A percentile compares a stretch with the other conserved stretches of the same genome.
Conservation (phyloP, 2,888 invertebrate species). For the Seira sanloemensis region DNA sequence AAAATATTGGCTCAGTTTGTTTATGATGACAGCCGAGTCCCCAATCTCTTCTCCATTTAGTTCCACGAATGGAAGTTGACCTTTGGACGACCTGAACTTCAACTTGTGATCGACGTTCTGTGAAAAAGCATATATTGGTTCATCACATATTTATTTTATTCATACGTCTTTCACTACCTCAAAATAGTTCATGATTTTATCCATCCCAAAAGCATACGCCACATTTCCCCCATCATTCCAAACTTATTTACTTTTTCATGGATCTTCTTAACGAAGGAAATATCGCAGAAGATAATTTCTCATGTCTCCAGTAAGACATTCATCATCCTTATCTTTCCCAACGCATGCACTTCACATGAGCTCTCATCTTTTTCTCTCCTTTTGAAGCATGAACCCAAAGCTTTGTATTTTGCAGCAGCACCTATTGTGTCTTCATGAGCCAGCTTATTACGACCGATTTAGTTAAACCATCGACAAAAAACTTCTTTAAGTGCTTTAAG, state of each 20-base stretch:
- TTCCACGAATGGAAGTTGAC: constrained; percentile 95
- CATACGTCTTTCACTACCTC: not conserved
- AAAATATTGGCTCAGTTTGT: constrained; percentile 88
- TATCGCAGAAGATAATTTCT: constrained; percentile 36
- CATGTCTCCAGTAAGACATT: constrained; percentile 25
- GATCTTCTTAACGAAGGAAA: constrained; percentile 40
- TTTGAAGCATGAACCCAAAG: no score
- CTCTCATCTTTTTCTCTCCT: no score
- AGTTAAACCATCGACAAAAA: not conserved
- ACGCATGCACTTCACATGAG: not conserved
- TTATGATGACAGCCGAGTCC: constrained; percentile 93
- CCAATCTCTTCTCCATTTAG: constrained; percentile 95
- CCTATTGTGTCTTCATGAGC: constrained; percentile 1
- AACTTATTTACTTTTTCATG: constrained; percentile 25
- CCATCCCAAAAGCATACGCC: not conserved
- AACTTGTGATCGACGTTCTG: constrained; percentile 96
- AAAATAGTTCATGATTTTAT: not conserved
- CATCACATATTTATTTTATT: no score
- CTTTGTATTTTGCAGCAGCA: not conserved
- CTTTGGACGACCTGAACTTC: constrained; percentile 95
- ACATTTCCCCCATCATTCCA: not conserved
- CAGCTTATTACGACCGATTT: not conserved
- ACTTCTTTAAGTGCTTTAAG: not conserved
- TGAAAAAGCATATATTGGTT: not conserved
- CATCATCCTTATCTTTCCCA: constrained; percentile 51